These are phyloP conservation scores for Girardinus metallicus DNA, from an alignment of 2,797 vertebrate species.

Conservation along the genomic window DNA sequence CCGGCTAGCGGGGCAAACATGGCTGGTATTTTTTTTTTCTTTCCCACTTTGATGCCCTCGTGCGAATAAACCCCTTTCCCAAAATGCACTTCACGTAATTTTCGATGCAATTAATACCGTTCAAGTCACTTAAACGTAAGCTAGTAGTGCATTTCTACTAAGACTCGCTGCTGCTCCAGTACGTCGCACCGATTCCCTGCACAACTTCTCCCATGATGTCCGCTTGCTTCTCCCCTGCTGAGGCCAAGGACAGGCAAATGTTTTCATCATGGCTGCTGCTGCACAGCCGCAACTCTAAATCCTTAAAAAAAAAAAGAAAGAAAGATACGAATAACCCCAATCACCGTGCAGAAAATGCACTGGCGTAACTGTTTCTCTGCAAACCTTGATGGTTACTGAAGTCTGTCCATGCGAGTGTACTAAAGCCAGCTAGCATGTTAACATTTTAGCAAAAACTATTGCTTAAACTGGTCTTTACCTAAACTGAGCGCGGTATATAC, in stretches of 20 bases:
- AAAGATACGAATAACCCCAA: rapidly evolving
- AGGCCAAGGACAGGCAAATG: constrained; percentile 65
- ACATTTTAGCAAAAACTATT: neutral
- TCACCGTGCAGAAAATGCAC: neutral
- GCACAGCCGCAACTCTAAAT: neutral
- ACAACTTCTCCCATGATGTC: constrained; percentile 65
- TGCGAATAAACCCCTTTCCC: rapidly evolving
- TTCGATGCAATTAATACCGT: rapidly evolving
- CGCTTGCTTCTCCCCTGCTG: constrained; percentile 53
- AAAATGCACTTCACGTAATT: rapidly evolving
- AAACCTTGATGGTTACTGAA: neutral
- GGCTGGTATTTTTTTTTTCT: constrained; percentile 43
- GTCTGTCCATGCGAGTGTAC: neutral
- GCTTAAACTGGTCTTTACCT: neutral
- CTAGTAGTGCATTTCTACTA: neutral
- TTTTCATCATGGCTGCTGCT: neutral
- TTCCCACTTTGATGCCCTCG: constrained; percentile 10
- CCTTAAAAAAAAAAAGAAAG: neutral
- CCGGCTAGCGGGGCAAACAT: constrained; percentile 51
- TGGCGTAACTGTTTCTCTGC: neutral
- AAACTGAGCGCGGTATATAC: neutral
- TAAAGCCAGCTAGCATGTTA: neutral
- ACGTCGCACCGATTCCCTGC: constrained; percentile 23
- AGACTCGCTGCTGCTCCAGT: neutral
- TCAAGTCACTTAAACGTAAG: rapidly evolving